Conservation (phyloP, 2,888 invertebrate species). For the Dioctria linearis region DNA sequence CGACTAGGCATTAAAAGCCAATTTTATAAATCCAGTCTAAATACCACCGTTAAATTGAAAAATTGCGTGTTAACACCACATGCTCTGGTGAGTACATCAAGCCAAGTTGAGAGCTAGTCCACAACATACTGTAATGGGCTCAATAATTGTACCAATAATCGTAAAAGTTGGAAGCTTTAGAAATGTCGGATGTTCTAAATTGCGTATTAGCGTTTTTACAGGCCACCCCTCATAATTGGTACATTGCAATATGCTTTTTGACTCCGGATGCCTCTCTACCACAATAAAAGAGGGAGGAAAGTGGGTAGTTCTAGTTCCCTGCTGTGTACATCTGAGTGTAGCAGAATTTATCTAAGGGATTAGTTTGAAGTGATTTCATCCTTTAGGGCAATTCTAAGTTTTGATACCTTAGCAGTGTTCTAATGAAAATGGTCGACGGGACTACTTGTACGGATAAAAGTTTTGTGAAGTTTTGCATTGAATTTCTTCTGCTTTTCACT, state of each 20-base stretch:
- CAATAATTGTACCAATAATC: slow-evolving; percentile 58
- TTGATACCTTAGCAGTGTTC: too few species aligned
- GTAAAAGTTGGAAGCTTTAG: slow-evolving; percentile 53
- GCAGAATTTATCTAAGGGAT: too few species aligned
- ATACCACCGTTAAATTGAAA: slow-evolving; percentile 44
- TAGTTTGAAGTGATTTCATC: too few species aligned
- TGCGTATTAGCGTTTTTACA: slow-evolving; percentile 45
- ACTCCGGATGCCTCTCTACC: neutral
- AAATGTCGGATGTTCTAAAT: slow-evolving; percentile 55
- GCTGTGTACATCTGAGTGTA: too few species aligned
- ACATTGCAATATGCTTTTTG: slow-evolving; percentile 33
- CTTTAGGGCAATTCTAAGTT: too few species aligned
- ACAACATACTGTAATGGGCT: slow-evolving; percentile 50
- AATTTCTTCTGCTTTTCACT: too few species aligned
- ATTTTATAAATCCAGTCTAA: slow-evolving; percentile 47
- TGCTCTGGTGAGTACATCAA: slow-evolving; percentile 18
- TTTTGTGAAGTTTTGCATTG: too few species aligned
- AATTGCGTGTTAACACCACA: slow-evolving; percentile 44
- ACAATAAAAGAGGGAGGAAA: slow-evolving; percentile 16
- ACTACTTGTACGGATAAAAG: too few species aligned
- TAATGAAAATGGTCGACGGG: too few species aligned
- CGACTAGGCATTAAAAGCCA: slow-evolving; percentile 40
- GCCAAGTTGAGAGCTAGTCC: slow-evolving; percentile 25
- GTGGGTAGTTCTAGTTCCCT: too few species aligned
- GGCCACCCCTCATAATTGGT: slow-evolving; percentile 19